These are phyloP conservation scores for Xerus rutilus DNA, from an alignment of 2,797 vertebrate species.

Conservation along the genomic window DNA sequence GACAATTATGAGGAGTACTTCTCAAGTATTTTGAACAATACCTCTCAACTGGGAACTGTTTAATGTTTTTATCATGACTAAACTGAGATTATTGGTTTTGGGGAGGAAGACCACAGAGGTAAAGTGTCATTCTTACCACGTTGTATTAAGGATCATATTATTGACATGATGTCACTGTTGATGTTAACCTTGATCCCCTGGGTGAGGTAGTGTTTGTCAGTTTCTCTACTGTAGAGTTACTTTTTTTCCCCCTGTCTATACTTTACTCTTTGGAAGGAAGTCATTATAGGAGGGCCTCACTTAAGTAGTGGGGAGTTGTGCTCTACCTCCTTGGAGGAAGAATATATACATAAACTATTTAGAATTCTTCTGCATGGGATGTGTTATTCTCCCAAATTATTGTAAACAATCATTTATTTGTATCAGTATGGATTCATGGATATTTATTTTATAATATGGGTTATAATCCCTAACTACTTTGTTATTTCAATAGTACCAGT, in stretches of 20 bases:
- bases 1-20: neutral
- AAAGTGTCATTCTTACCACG: neutral
- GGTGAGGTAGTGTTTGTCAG: neutral
- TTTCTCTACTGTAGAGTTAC: neutral
- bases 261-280: neutral
- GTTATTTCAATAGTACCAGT: neutral
- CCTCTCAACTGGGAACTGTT: neutral
- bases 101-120: neutral
- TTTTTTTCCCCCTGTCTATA: neutral
- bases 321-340: neutral
- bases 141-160: neutral
- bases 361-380: neutral
- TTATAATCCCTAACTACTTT: slow-evolving; percentile 40
- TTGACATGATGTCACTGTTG: neutral
- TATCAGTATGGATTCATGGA: neutral
- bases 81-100: neutral
- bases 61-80: slow-evolving; percentile 11
- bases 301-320: neutral
- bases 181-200: slow-evolving; percentile 5
- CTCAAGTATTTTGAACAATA: neutral
- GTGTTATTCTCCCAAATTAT: neutral
- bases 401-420: slow-evolving; percentile 58
- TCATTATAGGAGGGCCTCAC: neutral
- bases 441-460: slow-evolving; percentile 40
- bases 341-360: slow-evolving; percentile 42